Conservation (phyloP, 2,797 vertebrate genomes). For the Rhabdomys pumilio region DNA sequence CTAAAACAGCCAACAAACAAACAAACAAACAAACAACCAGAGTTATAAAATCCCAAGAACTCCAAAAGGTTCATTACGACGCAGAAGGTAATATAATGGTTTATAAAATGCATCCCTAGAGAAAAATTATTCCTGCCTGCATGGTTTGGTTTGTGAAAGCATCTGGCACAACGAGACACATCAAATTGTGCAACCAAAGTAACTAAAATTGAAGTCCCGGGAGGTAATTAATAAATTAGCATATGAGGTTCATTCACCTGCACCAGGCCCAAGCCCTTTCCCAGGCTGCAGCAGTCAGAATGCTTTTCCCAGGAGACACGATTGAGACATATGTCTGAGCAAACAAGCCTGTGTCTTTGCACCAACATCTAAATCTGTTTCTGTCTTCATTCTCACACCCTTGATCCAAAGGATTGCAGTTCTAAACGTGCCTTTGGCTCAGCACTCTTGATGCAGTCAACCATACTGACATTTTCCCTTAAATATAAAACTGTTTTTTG, state of each 20-base stretch:
- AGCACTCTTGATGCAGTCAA: constrained; percentile 34
- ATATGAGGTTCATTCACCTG: constrained; percentile 71
- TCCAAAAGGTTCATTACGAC: background rate
- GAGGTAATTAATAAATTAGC: constrained; percentile 86
- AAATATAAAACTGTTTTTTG: constrained; percentile 31
- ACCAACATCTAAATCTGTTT: constrained; percentile 68
- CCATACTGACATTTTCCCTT: background rate
- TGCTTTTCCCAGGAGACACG: constrained; percentile 76
- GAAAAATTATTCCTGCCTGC: constrained; percentile 60
- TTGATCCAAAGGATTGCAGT: background rate
- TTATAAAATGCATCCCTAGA: constrained; percentile 74
- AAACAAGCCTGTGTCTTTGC: constrained; percentile 58
- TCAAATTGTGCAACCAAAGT: background rate
- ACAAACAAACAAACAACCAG: background rate
- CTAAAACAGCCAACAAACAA: background rate
- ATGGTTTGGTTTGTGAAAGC: constrained; percentile 61
- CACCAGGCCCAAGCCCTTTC: constrained; percentile 55
- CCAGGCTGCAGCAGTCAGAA: constrained; percentile 32
- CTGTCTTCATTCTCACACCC: constrained; percentile 47
- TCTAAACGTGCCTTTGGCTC: constrained; percentile 10
- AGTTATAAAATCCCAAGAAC: background rate
- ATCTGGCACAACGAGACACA: constrained; percentile 62
- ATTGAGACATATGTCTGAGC: constrained; percentile 62
- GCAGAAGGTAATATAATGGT: constrained; percentile 38
- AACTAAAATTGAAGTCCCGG: constrained; percentile 56